A percentile compares a stretch with the other conserved stretches of the same genome.
Evolutionary conservation across 2,888 invertebrate species (phyloP).

Genomic region (Aphrophora alni): DNA sequence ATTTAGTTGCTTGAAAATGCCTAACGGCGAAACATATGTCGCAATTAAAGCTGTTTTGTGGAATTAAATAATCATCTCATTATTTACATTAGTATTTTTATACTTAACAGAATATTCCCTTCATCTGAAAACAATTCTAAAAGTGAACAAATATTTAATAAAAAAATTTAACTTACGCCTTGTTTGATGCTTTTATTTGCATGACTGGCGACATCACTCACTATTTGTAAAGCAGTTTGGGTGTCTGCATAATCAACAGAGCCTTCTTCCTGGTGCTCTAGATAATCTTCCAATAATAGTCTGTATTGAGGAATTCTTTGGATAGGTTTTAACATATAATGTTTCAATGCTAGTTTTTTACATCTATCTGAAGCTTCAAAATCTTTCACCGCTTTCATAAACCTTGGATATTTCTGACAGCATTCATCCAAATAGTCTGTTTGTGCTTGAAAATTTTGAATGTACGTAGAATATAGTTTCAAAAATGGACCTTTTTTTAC

Average conservation of each 20-base stretch:
- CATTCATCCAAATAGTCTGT: conserved; percentile 60
- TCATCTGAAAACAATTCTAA: background rate
- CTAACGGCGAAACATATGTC: no score
- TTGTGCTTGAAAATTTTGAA: conserved; percentile 62
- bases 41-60: no score
- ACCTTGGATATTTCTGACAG: conserved; percentile 59
- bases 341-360: conserved; percentile 63
- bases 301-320: conserved; percentile 72
- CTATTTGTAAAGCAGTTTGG: conserved; percentile 62
- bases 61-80: no score
- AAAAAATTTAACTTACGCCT: conserved; percentile 57
- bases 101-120: background rate
- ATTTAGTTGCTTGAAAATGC: no score
- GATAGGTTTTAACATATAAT: conserved; percentile 72
- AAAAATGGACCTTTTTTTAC: conserved; percentile 66
- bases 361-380: conserved; percentile 61
- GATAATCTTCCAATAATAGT: conserved; percentile 66
- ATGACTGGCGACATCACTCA: conserved; percentile 65
- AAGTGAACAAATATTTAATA: background rate
- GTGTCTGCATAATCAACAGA: conserved; percentile 66
- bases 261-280: conserved; percentile 60
- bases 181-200: conserved; percentile 63
- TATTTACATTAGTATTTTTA: background rate
- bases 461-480: conserved; percentile 64
- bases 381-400: conserved; percentile 59